Base-by-base conservation (phyloP, 2,888 invertebrate species). In the Eueremaeus valkanovi region DNA sequence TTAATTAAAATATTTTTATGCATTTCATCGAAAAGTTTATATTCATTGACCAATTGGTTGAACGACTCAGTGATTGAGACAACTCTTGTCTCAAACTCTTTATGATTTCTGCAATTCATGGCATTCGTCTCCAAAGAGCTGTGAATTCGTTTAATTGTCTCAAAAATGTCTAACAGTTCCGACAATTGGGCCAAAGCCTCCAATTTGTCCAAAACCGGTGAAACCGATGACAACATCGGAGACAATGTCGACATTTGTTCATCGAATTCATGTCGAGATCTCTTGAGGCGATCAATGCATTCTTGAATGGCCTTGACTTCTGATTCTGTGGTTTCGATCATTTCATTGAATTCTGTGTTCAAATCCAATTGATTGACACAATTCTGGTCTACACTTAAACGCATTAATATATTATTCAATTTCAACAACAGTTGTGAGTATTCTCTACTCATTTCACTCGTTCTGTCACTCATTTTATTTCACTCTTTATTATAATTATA, bases 1-100 rank as follows among this genome's bases (percentile, higher is more conserved):
- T 40, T 66, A 5, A 66, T 66, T 33, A 66, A 33, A 66, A n/a
- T 31, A 31, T 61, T 61, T 61, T 61, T 66, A 36, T 66, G 36
- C 11, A 8, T 66, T 36, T 66, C 40, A 36, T 66, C 40, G 6
- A 40, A 66, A 66, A 21, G 8, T 21, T 66, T 40, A 9, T 36
- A 66, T 66, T 33, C 21, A 66, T 9, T 36, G n/a, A 66, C 21
- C 40, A 66, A 36, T 33, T 66, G 36, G 36, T 66, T 66, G 66
- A 36, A 66, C 5, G 40, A n/a, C 6, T 33, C 3, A 21, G 40
- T 40, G 18, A 33, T 36, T 21, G 21, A n/a, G 8, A 31, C 18
- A 9, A 66, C 66, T 21, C 21, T 66, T 16, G 31, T 13, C 40
- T 66, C 66, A 18, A 40, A 36, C 2, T 66, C 66, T 13, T 66